Percentiles rank a stretch among this genome's conserved stretches.
Evolutionary conservation across 2,113 vertebrate species (phyloP).

Genomic region (Myotis lucifugus): DNA sequence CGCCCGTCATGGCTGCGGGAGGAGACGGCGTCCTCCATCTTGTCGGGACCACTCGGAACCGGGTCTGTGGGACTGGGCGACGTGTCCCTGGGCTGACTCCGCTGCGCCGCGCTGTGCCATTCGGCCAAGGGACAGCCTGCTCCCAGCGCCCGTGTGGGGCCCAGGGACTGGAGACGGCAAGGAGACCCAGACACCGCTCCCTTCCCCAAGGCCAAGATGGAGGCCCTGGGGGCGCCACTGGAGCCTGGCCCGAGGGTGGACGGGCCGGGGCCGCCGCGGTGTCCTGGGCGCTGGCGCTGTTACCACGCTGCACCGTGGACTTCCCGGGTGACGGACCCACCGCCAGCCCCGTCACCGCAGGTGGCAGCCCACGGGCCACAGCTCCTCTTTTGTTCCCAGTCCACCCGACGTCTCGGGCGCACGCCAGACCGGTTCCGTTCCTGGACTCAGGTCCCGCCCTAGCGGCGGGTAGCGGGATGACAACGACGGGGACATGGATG

Average conservation of each 20-base stretch:
- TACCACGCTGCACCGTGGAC: neutral
- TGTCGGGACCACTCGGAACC: slow-evolving; percentile 76
- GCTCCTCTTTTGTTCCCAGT: slow-evolving; percentile 51
- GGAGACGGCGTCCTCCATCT: slow-evolving; percentile 86
- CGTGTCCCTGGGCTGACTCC: neutral
- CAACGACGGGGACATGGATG: neutral
- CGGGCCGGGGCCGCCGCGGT: neutral
- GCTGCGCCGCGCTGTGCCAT: neutral
- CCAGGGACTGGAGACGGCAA: neutral
- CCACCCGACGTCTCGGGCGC: slow-evolving; percentile 22
- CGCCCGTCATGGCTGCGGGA: slow-evolving; percentile 75
- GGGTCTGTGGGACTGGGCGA: slow-evolving; percentile 46
- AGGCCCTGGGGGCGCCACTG: slow-evolving; percentile 79
- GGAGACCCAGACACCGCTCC: slow-evolving; percentile 51
- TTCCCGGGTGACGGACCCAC: neutral
- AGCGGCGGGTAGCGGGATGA: neutral
- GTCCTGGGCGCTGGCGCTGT: neutral
- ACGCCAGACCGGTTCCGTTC: neutral
- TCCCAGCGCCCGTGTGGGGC: neutral
- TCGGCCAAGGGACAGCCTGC: neutral
- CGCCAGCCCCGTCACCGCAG: neutral
- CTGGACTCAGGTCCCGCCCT: neutral
- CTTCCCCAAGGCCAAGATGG: slow-evolving; percentile 81
- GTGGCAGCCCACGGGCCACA: neutral
- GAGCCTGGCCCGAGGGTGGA: slow-evolving; percentile 68